phyloP scores from a whole-genome alignment of 1,140 invertebrate species.

The Trichogramma pretiosum region DNA sequence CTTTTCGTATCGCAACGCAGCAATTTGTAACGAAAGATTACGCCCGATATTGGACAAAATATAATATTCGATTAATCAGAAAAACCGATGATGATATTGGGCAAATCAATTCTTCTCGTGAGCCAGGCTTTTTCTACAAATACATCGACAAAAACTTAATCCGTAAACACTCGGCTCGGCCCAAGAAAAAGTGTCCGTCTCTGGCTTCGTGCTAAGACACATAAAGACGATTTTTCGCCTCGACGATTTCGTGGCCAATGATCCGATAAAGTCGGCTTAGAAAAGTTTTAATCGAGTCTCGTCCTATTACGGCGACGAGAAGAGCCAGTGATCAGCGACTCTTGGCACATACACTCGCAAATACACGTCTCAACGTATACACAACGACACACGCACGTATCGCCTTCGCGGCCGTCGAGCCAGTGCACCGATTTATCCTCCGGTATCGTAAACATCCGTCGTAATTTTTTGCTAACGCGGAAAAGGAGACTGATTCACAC shows the following conservation, averaged over 20 bases:
- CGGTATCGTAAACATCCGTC: too few relatives aligned
- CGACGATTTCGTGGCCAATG: conserved; percentile 27
- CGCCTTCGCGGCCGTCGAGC: background rate
- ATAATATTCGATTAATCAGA: too few relatives aligned
- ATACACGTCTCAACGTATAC: too few relatives aligned
- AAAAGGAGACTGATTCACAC: too few relatives aligned
- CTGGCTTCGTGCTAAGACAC: conserved; percentile 17
- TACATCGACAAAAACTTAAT: conserved; percentile 14
- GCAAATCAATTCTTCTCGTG: background rate
- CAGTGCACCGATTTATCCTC: too few relatives aligned
- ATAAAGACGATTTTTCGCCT: conserved; percentile 33
- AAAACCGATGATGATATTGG: too few relatives aligned
- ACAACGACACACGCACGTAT: background rate
- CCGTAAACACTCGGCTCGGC: too few relatives aligned
- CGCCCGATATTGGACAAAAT: too few relatives aligned
- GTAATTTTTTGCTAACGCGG: too few relatives aligned
- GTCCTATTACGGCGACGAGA: conserved; percentile 10
- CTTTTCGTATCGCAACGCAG: background rate
- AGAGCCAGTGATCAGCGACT: conserved; percentile 17
- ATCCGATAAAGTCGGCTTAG: conserved; percentile 29
- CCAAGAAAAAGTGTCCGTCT: conserved; percentile 22
- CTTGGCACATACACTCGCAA: conserved; percentile 10
- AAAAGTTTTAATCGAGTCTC: conserved; percentile 39
- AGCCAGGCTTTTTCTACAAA: conserved; percentile 7
- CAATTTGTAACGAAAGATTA: background rate